Base-by-base conservation (phyloP, 92 coral and sea anemone species). In the Phenganax stokvisi region DNA sequence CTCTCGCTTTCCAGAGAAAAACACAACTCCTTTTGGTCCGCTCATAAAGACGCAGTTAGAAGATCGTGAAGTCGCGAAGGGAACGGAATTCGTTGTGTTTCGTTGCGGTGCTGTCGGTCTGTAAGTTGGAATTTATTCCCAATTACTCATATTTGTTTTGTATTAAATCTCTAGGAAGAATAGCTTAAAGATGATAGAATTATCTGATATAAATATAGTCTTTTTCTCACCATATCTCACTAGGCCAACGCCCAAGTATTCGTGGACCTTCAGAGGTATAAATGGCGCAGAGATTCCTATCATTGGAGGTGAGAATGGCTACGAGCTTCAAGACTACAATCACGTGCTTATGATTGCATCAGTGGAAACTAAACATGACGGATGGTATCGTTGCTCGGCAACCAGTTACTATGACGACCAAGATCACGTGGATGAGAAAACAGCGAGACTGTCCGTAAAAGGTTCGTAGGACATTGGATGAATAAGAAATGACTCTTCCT, bases 41-140 rank as follows among this genome's bases (percentile, higher is more conserved):
- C 63, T 73, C 4, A 79, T 79, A 6, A 63, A 79, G n/a, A 65
- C 83, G 9, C 10, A 8, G 12, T 55, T 63, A 13, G 69, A 79
- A 31, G 83, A 79, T 64, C 20, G 74, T 62, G 83, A 79, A 17
- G 74, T 79, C 7, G 83, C 53, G 3, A 79, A 64, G 27, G 83
- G 83, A 27, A 64, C 71, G 31, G 74, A 51, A 9, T 79, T 79
- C 12, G 74, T 79, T 7, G 51, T 79, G 15, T 65, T 79, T 6
- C 83, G 83, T 11, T 79, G 83, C 44, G 83, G 83, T 17, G 83
- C 83, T 11, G 83, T 79, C 52, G 83, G 83, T 15, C 51, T 79
- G 83, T 79, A 79, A 63, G 83, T 79, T 0, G 0, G 15, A 15
- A 17, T 15, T 15, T 59, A 13, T 62, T 67, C n/a, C 9, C 5